Base-by-base conservation (phyloP, 2,888 invertebrate genomes). In the Andrena praecox region DNA sequence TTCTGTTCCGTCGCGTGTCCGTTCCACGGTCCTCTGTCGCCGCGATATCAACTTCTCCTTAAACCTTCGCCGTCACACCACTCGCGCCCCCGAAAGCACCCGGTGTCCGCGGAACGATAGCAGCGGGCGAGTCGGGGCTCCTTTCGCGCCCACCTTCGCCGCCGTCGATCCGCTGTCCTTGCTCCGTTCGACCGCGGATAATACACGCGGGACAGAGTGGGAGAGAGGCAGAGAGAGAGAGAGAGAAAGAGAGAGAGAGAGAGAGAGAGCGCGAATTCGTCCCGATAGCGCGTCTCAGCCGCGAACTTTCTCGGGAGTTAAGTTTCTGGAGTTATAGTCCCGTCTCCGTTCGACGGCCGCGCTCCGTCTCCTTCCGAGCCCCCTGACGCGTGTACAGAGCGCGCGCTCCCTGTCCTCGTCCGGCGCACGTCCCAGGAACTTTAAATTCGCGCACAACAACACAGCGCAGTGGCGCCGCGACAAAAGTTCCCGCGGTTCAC, bases 401-500 rank as follows among this genome's bases (percentile, higher is more conserved):
- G 74, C 71, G 59, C 80, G 27, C 66, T 27, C 64, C n/a, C 78
- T 71, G 79, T 78, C 80, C 52, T 68, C 63, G 62, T 84, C 63
- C 42, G 60, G 78, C 84, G 73, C 68, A 67, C 73, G 31, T 31
- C 69, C 42, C 76, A 70, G 79, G 87, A 87, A 87, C 86, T 82
- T 86, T 77, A 82, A 84, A 84, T 85, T 84, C 82, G 85, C 85
- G 85, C 78, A 68, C 85, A 80, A 73, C 85, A 66, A 79, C 73
- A 72, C 69, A 75, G 78, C 87, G 83, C 85, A 75, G 79, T 84
- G 77, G 77, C 87, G 87, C 80, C 84, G 68, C 85, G 80, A 78
- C 82, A 77, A 87, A 81, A 84, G 77, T 80, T 80, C 85, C 85
- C 85, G 86, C 88, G 86, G 80, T 75, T 70, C 68, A 79, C 67